These are phyloP conservation scores for Tiliacea aurago DNA, from an alignment of 2,888 invertebrate genomes.

Conservation along the genomic window DNA sequence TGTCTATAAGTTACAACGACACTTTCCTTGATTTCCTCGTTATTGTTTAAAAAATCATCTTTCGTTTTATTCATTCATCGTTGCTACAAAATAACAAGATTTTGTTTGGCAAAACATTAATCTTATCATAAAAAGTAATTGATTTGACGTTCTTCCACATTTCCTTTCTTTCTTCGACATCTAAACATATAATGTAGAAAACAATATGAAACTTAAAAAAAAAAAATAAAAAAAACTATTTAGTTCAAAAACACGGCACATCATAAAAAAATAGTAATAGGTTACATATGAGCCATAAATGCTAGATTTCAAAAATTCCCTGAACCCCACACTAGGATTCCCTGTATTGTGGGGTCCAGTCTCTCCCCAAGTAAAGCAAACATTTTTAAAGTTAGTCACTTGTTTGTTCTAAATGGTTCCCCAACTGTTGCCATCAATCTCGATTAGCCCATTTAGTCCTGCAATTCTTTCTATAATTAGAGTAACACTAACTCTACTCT, in stretches of 20 bases:
- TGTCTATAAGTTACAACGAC: too few species aligned
- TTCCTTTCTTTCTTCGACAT: constrained; percentile 4
- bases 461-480: constrained; percentile 32
- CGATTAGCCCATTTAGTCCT: constrained; percentile 27
- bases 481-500: too few species aligned
- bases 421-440: constrained; percentile 45
- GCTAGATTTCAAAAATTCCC: too few species aligned
- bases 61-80: neutral
- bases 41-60: neutral
- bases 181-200: neutral
- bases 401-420: constrained; percentile 19
- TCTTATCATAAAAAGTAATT: neutral
- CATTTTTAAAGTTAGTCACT: too few species aligned
- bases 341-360: too few species aligned
- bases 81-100: neutral
- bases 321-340: too few species aligned
- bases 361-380: too few species aligned
- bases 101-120: constrained; percentile 2
- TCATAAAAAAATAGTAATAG: too few species aligned
- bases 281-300: too few species aligned
- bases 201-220: constrained; percentile 4
- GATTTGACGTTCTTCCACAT: too few species aligned
- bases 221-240: too few species aligned
- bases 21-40: neutral
- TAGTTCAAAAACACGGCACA: too few species aligned